Conservation (phyloP, 2,113 vertebrate species). For the Syngnathus floridae region DNA sequence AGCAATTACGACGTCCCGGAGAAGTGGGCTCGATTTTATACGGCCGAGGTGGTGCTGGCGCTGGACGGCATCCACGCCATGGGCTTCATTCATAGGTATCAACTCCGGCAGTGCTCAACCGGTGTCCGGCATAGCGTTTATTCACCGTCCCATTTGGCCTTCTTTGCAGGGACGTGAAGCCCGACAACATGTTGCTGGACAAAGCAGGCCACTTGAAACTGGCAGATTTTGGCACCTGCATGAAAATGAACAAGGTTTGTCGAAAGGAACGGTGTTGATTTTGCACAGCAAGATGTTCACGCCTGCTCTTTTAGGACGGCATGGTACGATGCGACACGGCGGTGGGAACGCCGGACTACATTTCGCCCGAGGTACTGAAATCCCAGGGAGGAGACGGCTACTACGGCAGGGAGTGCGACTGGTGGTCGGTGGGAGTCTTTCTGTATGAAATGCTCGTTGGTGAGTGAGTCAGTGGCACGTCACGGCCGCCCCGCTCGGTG, state of each 20-base stretch:
- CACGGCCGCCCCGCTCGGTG: too few relatives aligned
- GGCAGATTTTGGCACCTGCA: constrained; percentile 98
- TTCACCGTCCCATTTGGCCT: too few relatives aligned
- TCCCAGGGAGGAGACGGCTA: constrained; percentile 98
- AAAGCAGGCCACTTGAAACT: constrained; percentile 96
- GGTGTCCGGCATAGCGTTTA: too few relatives aligned
- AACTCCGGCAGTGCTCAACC: too few relatives aligned
- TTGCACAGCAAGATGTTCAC: background rate
- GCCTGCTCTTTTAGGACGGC: constrained; percentile 76
- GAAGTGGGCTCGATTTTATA: constrained; percentile 98
- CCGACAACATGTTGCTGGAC: constrained; percentile 98
- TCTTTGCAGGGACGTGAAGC: constrained; percentile 87
- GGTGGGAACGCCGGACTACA: constrained; percentile 97
- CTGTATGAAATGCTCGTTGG: constrained; percentile 99
- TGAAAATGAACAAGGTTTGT: constrained; percentile 96
- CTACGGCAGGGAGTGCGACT: constrained; percentile 96
- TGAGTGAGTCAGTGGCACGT: constrained; percentile 78
- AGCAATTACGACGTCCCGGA: constrained; percentile 98
- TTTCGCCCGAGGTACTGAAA: constrained; percentile 97
- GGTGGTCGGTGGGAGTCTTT: constrained; percentile 99
- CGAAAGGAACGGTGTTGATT: background rate
- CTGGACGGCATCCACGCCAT: constrained; percentile 97
- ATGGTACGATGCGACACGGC: constrained; percentile 99
- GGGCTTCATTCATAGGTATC: constrained; percentile 97
- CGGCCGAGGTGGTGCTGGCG: constrained; percentile 94